Base-by-base conservation (phyloP, 2,888 invertebrate genomes). In the Ditylenchus weischeri region DNA sequence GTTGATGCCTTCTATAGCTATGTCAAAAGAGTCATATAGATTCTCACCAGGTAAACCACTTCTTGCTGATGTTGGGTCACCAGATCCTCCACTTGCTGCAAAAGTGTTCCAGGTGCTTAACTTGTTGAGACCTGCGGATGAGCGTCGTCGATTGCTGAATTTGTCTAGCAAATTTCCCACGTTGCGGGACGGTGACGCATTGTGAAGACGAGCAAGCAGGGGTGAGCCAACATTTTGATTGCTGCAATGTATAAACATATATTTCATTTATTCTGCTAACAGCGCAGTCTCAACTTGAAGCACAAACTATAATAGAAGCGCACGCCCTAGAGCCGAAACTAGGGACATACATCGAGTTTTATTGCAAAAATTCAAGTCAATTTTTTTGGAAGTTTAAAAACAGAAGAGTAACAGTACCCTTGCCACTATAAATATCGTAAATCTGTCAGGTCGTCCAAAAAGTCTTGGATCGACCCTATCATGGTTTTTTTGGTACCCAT, bases 151-250 rank as follows among this genome's bases (percentile, higher is more conserved):
- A 51, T 54, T 65, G 51, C 36, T 63, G 59, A 71, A 71, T 57
- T 71, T 71, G 57, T 71, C 71, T 35, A 71, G 62, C 61, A 71
- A 50, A 60, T 62, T 72, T 19, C 61, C 71, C 23, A 54, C 54
- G 8, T 54, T 54, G n/a, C 35, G 29, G 7, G 68, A 49, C 21
- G 69, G 29, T 54, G 72, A 64, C 5, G 68, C 57, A 49, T 49
- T 54, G 35, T 72, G 72, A 21, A 69, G 58, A 18, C 72, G 72
- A 21, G 54, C 47, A 23, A 73, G 38, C 5, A 72, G 62, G 4
- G 72, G 72, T 10, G 72, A 71, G 18, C 62, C 63, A 50, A 62
- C 19, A 38, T 50, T 62, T 13, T 10, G 43, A 10, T 29, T 23
- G n/a, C 54, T 54, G 54, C n/a, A 54, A 54, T 18, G 8, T 1